phyloP scores from a whole-genome alignment of 2,888 invertebrate species.

The Escarpia spicata region DNA sequence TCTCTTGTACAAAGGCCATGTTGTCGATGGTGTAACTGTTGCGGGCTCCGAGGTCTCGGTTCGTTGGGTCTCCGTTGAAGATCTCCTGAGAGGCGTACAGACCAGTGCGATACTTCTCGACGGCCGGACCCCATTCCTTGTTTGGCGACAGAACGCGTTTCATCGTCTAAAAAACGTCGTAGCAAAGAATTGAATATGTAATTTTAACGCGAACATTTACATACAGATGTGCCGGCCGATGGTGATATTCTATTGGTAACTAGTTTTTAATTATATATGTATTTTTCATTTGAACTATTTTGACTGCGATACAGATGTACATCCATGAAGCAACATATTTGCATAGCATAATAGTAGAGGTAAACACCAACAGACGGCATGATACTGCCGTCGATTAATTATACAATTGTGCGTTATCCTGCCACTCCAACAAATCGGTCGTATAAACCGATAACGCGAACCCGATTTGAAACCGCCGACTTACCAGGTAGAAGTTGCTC shows the following conservation, averaged over 20 bases:
- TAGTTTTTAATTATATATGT: too few relatives aligned
- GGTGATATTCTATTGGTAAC: too few relatives aligned
- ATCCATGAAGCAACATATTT: too few relatives aligned
- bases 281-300: too few relatives aligned
- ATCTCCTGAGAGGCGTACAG: background rate
- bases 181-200: background rate
- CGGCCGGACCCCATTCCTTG: slow-evolving; percentile 24
- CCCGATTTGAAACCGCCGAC: background rate
- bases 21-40: background rate
- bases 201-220: too few relatives aligned
- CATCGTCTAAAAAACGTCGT: slow-evolving; percentile 18
- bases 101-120: slow-evolving; percentile 23
- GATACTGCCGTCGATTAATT: too few relatives aligned
- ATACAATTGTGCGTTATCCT: too few relatives aligned
- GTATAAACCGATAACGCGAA: background rate
- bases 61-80: background rate
- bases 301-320: too few relatives aligned
- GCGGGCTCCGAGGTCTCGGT: background rate
- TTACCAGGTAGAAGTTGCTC: background rate
- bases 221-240: too few relatives aligned
- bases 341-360: too few relatives aligned
- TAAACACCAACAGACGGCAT: too few relatives aligned
- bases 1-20: background rate
- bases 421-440: background rate
- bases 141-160: background rate